Conservation (phyloP, 2,113 vertebrate species). For the Jacana jacana region DNA sequence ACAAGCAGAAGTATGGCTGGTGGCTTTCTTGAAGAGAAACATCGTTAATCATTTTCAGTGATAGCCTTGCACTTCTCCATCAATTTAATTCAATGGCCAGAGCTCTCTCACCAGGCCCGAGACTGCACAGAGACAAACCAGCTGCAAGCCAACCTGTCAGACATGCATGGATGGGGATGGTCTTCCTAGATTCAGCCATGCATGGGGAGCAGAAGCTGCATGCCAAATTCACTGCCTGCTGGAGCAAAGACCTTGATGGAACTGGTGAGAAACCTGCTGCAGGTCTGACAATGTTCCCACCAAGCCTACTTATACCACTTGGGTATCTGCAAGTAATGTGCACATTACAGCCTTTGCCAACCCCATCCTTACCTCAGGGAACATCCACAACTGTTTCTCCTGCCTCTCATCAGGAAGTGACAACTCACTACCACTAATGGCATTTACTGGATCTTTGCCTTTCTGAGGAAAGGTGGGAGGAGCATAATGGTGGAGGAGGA, state of each 20-base stretch:
- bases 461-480: not conserved
- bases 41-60: slow-evolving; percentile 38
- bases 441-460: not conserved
- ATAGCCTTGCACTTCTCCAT: slow-evolving; percentile 6
- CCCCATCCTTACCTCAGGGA: slow-evolving; percentile 18
- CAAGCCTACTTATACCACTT: not conserved
- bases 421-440: not conserved
- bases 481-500: not conserved
- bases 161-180: slow-evolving; percentile 54
- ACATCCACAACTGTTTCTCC: not conserved
- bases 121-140: slow-evolving; percentile 52
- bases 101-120: slow-evolving; percentile 19
- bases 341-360: not conserved
- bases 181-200: slow-evolving; percentile 55
- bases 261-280: slow-evolving; percentile 17
- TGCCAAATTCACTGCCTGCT: slow-evolving; percentile 45
- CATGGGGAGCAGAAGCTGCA: slow-evolving; percentile 52
- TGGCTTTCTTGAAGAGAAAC: slow-evolving; percentile 59
- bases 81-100: not conserved
- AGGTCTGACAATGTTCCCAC: slow-evolving; percentile 47
- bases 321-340: not conserved
- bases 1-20: not conserved
- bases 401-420: not conserved
- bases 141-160: slow-evolving; percentile 61
- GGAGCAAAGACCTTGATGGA: slow-evolving; percentile 49